Evolutionary conservation across 1,140 invertebrate species (phyloP).

Genomic region (Drosophila arizonae): DNA sequence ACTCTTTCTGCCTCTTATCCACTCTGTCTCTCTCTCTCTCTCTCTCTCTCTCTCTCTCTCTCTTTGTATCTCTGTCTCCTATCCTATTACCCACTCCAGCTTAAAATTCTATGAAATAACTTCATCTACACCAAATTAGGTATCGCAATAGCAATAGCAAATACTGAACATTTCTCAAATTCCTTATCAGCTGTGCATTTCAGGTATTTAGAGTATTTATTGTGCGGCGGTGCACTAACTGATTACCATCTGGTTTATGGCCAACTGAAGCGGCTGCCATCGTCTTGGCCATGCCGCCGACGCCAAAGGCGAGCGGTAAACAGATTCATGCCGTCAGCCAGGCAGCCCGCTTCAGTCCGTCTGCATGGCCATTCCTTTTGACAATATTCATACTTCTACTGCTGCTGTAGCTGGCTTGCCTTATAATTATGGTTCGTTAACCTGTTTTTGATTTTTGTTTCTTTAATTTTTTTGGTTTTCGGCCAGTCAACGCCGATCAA

Average conservation of each 20-base stretch:
- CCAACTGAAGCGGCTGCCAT: slow-evolving; percentile 52
- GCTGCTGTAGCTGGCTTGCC: not conserved
- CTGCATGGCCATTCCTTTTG: not conserved
- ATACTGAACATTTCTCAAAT: not conserved
- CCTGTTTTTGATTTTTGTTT: slow-evolving; percentile 50
- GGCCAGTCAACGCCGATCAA: slow-evolving; percentile 57
- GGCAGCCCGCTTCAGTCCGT: slow-evolving; percentile 15
- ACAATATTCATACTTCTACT: not conserved
- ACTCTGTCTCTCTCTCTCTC: too few relatives aligned
- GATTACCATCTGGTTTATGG: slow-evolving; percentile 35
- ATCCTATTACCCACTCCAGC: too few relatives aligned
- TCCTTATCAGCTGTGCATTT: slow-evolving; percentile 1
- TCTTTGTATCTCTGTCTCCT: too few relatives aligned
- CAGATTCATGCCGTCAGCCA: slow-evolving; percentile 40
- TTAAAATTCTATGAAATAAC: too few relatives aligned
- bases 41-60: too few relatives aligned
- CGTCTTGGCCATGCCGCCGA: slow-evolving; percentile 74
- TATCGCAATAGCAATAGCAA: too few relatives aligned
- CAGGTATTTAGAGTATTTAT: slow-evolving; percentile 6
- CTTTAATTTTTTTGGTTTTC: slow-evolving; percentile 14
- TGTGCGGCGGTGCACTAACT: not conserved
- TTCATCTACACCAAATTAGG: not conserved
- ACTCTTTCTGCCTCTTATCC: too few relatives aligned
- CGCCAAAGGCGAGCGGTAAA: slow-evolving; percentile 57
- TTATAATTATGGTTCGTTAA: slow-evolving; percentile 64